Evolutionary conservation across 2,113 vertebrate genomes (phyloP).

Genomic region (Pseudorectes ferrugineus): DNA sequence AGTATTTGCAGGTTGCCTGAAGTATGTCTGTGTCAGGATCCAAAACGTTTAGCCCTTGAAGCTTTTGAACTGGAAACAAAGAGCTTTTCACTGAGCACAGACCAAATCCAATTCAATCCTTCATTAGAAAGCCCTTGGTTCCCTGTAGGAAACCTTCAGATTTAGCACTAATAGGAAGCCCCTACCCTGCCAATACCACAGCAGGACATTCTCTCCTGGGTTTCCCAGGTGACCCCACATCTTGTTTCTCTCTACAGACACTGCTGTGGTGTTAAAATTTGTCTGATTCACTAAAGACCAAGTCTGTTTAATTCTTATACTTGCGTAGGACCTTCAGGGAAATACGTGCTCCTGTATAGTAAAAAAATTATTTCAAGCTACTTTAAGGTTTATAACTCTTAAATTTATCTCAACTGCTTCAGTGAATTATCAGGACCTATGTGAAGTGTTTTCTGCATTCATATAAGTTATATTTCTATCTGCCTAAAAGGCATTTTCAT

Average conservation of each 20-base stretch:
- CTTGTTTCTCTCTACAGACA: slow-evolving; percentile 25
- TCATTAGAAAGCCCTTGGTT: slow-evolving; percentile 75
- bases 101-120: slow-evolving; percentile 72
- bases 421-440: not conserved
- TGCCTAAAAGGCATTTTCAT: not conserved
- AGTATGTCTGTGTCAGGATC: slow-evolving; percentile 54
- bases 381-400: not conserved
- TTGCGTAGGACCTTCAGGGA: not conserved
- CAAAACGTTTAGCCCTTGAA: slow-evolving; percentile 66
- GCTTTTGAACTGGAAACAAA: slow-evolving; percentile 74
- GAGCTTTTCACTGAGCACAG: slow-evolving; percentile 67
- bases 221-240: slow-evolving; percentile 60
- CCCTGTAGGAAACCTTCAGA: slow-evolving; percentile 68
- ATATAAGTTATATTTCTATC: not conserved
- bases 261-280: not conserved
- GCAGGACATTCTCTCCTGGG: slow-evolving; percentile 57
- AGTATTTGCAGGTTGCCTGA: slow-evolving; percentile 71
- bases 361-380: not conserved
- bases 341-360: not conserved
- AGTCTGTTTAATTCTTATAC: not conserved
- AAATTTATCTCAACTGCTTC: not conserved
- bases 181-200: slow-evolving; percentile 22
- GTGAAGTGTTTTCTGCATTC: not conserved
- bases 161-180: slow-evolving; percentile 68
- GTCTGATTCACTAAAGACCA: not conserved